Evolutionary conservation across 2,797 vertebrate genomes (phyloP), one percentile per base, ranked within the genome.

Genomic region (Ciconia nigra): DNA sequence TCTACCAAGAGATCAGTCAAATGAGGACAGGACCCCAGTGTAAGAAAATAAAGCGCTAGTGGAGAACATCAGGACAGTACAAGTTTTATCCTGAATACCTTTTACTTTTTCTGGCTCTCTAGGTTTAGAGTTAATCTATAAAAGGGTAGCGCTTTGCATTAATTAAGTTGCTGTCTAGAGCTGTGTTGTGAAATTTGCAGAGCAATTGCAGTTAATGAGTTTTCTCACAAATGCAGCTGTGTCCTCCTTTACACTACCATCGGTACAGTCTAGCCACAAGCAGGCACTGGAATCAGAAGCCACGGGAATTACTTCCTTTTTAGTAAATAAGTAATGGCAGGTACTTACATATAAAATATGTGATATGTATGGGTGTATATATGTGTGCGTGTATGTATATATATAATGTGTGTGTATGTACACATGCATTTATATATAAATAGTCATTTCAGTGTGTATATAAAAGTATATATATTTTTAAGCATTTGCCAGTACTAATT

Each of bases 181-280:
- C 49, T 61, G 33, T 70, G 51, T 62, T 0, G 0, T 91, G 89
- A 88, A 97, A 91, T 95, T 91, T 95, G 80, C 73, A 87, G 87
- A 94, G 87, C 77, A 72, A 67, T 72, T 89, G 80, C 79, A 93
- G 70, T 84, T 94, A 93, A 90, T 91, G 80, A 91, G 51, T 70
- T 93, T 93, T 83, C 58, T 91, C 66, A 47, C 51, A 91, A 79
- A 44, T 73, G 77, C 80, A 87, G 83, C 84, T 95, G 87, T 91
- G 93, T 33, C 73, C 69, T 92, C 52, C 58, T 52, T 72, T 54
- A 15, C 37, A 4, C 29, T 33, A 8, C 55, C 61, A 20, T 26
- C 18, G n/a, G 25, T 70, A 13, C 52, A 58, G 51, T 17, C 47
- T 37, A 79, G 15, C 33, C 66, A 51, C 5, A 6, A 82, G 42